A percentile compares a stretch with the other conserved stretches of the same genome.
phyloP scores from a whole-genome alignment of 2,888 invertebrate genomes.

The Phengaris alcon region DNA sequence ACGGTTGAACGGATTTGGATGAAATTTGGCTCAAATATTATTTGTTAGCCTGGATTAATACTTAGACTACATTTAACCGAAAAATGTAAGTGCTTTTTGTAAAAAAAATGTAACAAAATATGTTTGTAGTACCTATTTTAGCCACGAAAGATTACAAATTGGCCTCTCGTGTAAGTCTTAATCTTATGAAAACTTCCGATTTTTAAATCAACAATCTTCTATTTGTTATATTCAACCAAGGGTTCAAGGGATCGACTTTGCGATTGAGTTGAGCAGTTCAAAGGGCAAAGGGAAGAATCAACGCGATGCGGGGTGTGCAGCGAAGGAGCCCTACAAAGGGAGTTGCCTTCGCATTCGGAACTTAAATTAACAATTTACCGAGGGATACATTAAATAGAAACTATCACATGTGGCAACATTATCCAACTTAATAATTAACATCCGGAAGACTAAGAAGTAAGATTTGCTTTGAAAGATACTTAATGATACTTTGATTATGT shows the following conservation, averaged over 20 bases:
- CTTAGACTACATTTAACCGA: no score
- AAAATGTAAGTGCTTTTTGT: no score
- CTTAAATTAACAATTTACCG: constrained; percentile 40
- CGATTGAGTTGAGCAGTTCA: constrained; percentile 77
- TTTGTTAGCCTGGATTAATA: no score
- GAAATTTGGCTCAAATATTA: no score
- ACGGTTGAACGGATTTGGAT: no score
- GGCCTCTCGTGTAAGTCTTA: constrained; percentile 33
- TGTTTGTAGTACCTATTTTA: no score
- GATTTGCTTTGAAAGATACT: not conserved
- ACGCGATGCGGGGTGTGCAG: constrained; percentile 67
- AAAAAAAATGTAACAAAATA: no score
- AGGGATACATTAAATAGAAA: constrained; percentile 1
- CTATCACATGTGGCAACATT: constrained; percentile 20
- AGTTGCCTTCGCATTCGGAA: constrained; percentile 51
- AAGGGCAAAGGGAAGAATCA: constrained; percentile 72
- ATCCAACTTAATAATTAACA: constrained; percentile 4
- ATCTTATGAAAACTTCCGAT: constrained; percentile 74
- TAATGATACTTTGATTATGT: not conserved
- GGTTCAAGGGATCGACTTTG: constrained; percentile 75
- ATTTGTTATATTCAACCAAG: constrained; percentile 76
- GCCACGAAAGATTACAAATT: no score
- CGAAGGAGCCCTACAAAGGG: constrained; percentile 68
- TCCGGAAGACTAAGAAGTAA: not conserved
- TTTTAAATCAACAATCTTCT: constrained; percentile 73